Base-by-base conservation (phyloP, 1,140 invertebrate genomes). In the Thereuonema tuberculata region DNA sequence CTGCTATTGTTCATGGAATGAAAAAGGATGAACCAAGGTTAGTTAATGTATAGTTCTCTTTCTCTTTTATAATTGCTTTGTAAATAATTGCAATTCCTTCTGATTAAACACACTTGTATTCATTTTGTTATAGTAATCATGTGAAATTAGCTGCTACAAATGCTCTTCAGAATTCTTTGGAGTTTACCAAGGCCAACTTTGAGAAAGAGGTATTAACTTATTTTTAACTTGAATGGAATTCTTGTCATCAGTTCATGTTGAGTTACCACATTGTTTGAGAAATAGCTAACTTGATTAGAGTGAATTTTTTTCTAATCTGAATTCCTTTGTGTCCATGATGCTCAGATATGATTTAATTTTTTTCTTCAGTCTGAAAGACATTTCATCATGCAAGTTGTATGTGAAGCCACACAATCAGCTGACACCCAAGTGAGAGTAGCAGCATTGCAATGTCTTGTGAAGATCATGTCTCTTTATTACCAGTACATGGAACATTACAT, bases 321-420 rank as follows among this genome's bases (percentile, higher is more conserved):
- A 59, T 23, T n/a, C 21, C 12, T 9, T 20, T 17, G 50, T 37
- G 5, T 53, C 20, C n/a, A n/a, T n/a, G n/a, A n/a, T n/a, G n/a
- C n/a, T n/a, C n/a, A n/a, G n/a, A n/a, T n/a, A n/a, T n/a, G n/a
- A n/a, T 58, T 62, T 24, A 28, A 54, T 65, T 62, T 58, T 67
- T 56, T 64, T 67, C 74, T 70, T 59, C 75, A 85, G 78, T 82
- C 84, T 62, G 96, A 99, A 76, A 79, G 97, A 66, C 95, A 99
- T 75, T 97, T 94, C 70, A 99, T 99, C 47, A 99, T 99, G 97
- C 93, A 99, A 81, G 93, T 96, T 25, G 94, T 99, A 12, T 99
- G 96, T 74, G 80, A 84, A 68, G 80, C 82, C 15, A 83, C 83
- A 1, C 82, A 84, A 67, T 82, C 78, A 17, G 70, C 78, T 37